These are phyloP conservation scores for Stichopus horrens DNA, from an alignment of 53 echinoderm and acorn worm genomes.

Conservation along the genomic window DNA sequence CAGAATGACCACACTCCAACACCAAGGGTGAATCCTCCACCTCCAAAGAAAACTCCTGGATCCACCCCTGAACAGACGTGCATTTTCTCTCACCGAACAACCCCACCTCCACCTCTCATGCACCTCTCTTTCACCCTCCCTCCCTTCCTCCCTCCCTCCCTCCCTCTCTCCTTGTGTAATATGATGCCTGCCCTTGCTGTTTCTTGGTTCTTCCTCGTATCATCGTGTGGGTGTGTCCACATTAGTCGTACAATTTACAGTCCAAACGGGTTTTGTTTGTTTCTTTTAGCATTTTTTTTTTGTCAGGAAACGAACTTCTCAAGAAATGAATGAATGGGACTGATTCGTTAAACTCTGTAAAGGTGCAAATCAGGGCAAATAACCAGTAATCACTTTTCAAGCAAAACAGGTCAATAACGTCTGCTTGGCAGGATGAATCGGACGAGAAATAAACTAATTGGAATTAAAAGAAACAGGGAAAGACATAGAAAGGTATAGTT, in stretches of 20 bases:
- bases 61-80: no score
- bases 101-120: no score
- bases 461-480: neutral
- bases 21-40: no score
- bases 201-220: no score
- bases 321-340: neutral
- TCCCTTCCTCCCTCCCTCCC: no score
- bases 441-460: neutral
- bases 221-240: no score
- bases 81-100: neutral
- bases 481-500: constrained; percentile 1
- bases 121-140: no score
- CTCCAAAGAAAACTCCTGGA: no score
- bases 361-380: constrained; percentile 14
- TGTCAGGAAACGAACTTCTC: neutral
- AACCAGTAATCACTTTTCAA: constrained; percentile 21
- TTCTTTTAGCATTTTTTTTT: neutral
- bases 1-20: no score
- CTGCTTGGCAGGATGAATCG: constrained; percentile 8
- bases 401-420: constrained; percentile 36
- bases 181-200: no score
- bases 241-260: no score
- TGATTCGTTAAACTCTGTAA: neutral
- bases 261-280: neutral
- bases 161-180: neutral